Evolutionary conservation across 2,113 vertebrate species (phyloP), one percentile per base, ranked within the genome.

Genomic region (Chaetorhynchus papuensis): DNA sequence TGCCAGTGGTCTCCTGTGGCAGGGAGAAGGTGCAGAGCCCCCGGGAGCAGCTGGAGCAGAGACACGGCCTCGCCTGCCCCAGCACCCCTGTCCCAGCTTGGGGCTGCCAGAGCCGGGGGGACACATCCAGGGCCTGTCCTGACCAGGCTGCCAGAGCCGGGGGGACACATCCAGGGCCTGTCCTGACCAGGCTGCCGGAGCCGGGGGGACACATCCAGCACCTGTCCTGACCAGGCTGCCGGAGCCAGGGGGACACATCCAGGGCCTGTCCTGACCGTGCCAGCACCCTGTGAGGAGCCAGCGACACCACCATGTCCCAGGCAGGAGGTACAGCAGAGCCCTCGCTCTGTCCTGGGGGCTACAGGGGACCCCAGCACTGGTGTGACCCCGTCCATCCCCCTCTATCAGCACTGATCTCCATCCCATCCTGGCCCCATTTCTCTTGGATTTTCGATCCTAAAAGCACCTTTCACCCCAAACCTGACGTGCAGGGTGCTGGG

Each of bases 281-380:
- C 82, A 84, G n/a, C 49, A 15, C 59, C 69, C 14, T 1, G 27
- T 3, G 5, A 87, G 70, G 65, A 87, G 53, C 74, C 5, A 0
- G 30, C 30, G n/a, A 23, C 45, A 79, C 45, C 63, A 9, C 18
- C 53, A 95, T 97, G 96, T 72, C 85, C 68, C 85, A 88, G 82
- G 66, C 59, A 61, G 90, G 37, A 97, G 96, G 96, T 96, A 97
- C 0, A 18, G 28, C 31, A 18, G 26, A 13, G 35, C 31, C 31
- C 23, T 24, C 0, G 1, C 2, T 8, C 49, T 65, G 45, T 49
- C 31, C 47, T 0, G 0, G 16, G 63, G 30, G 35, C 41, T 1
- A 2, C n/a, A 33, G 79, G 41, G 70, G 21, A 47, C 13, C 37
- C 14, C 5, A 15, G 37, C 2, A 6, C 9, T 59, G 57, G 12